Evolutionary conservation across 2,888 invertebrate genomes (phyloP).

Genomic region (Xestia rhomboidea): DNA sequence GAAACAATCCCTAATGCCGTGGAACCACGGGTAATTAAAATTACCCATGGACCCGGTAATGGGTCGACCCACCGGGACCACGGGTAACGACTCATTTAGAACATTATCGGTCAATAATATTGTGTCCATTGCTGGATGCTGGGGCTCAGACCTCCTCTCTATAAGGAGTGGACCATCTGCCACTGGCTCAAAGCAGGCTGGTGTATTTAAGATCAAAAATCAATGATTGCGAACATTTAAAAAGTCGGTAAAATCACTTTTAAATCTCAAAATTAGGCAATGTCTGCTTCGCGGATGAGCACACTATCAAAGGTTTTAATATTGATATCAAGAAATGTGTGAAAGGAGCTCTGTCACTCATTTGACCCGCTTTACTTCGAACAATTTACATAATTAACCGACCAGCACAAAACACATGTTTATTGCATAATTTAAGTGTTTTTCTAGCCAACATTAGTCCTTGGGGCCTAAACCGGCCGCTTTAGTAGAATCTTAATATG

Average conservation of each 20-base stretch:
- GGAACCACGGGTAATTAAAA: too few species aligned
- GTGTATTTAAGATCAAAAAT: neutral
- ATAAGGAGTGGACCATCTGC: too few species aligned
- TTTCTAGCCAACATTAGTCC: constrained; percentile 1
- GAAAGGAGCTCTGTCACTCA: constrained; percentile 14
- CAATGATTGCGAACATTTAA: neutral
- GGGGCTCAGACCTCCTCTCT: neutral
- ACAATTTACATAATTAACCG: constrained; percentile 45
- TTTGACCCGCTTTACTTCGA: constrained; percentile 48
- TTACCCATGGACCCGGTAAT: too few species aligned
- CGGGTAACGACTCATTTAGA: too few species aligned
- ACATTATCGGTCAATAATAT: neutral
- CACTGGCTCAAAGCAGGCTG: neutral
- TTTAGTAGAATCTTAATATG: too few species aligned
- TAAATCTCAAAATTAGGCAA: neutral
- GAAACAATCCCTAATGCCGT: too few species aligned
- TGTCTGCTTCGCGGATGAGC: neutral
- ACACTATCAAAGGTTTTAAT: constrained; percentile 14
- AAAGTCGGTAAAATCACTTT: neutral
- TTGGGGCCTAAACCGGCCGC: too few species aligned
- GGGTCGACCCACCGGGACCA: too few species aligned
- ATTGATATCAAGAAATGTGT: constrained; percentile 23
- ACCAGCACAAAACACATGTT: neutral
- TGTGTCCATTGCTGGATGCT: neutral
- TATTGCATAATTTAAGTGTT: constrained; percentile 30